Percentiles rank a stretch among this genome's conserved stretches.
These are phyloP conservation scores for Dasyprocta punctata DNA, from an alignment of 2,113 vertebrate genomes.

Conservation along the genomic window DNA sequence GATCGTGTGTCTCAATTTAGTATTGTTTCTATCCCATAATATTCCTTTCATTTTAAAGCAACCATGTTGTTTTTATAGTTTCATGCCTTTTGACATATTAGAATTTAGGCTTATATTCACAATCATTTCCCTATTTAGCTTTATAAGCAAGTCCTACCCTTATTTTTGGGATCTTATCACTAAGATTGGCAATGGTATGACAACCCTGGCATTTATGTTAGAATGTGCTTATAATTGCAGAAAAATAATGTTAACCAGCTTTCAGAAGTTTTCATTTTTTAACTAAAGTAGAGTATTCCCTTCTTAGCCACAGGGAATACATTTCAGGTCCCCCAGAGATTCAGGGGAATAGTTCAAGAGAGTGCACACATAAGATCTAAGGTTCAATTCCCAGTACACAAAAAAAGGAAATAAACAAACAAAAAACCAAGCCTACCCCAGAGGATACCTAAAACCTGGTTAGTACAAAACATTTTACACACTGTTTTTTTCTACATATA, in stretches of 20 bases:
- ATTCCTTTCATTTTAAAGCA: constrained; percentile 35
- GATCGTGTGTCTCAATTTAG: background rate
- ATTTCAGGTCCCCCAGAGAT: background rate
- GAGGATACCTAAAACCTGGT: background rate
- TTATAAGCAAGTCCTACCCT: background rate
- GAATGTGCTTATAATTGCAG: background rate
- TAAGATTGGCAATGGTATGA: background rate
- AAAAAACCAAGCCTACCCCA: background rate
- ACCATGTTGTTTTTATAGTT: background rate
- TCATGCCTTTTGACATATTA: background rate
- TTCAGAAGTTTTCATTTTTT: background rate
- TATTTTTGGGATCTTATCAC: background rate
- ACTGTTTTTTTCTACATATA: too few species aligned
- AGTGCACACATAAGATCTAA: background rate
- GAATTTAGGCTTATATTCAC: background rate
- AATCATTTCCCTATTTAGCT: background rate
- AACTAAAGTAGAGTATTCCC: background rate
- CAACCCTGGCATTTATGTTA: background rate
- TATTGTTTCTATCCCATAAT: background rate
- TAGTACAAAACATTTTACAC: background rate
- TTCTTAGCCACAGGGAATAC: background rate
- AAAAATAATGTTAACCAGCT: background rate
- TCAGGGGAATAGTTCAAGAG: background rate
- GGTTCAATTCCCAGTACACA: background rate
- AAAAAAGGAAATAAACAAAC: background rate